These are phyloP conservation scores for Silurus lanzhouensis DNA, from an alignment of 2,797 vertebrate genomes.

Conservation along the genomic window DNA sequence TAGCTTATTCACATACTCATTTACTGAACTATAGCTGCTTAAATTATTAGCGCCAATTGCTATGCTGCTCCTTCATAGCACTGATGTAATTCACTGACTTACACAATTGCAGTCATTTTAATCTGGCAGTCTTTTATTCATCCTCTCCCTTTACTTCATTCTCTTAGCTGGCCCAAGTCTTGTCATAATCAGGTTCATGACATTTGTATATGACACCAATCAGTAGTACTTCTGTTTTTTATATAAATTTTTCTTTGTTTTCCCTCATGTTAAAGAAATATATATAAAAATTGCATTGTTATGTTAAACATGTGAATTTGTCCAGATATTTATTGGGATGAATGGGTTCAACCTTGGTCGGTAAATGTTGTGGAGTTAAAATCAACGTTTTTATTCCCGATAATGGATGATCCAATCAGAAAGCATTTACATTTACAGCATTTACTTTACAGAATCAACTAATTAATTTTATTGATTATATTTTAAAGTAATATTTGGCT, in stretches of 20 bases:
- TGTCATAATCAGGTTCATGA: neutral
- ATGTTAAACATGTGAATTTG: neutral
- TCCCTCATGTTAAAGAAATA: too few species aligned
- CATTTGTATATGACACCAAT: neutral
- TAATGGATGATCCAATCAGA: neutral
- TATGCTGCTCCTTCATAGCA: neutral
- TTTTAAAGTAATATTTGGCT: neutral
- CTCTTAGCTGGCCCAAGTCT: neutral
- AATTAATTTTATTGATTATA: neutral
- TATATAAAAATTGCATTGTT: neutral
- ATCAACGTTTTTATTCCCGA: neutral
- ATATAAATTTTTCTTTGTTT: too few species aligned
- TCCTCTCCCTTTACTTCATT: slow-evolving; percentile 24
- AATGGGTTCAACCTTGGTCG: neutral
- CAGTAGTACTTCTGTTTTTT: neutral
- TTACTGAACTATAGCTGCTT: slow-evolving; percentile 3
- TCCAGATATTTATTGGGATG: neutral
- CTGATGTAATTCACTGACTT: neutral
- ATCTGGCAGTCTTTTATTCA: neutral
- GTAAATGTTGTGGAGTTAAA: neutral
- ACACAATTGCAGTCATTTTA: slow-evolving; percentile 4
- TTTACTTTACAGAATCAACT: too few species aligned
- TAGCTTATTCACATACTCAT: neutral
- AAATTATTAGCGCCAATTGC: neutral
- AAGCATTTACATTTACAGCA: neutral